Base-by-base conservation (phyloP, 1,140 invertebrate species). In the Hyphantria cunea region DNA sequence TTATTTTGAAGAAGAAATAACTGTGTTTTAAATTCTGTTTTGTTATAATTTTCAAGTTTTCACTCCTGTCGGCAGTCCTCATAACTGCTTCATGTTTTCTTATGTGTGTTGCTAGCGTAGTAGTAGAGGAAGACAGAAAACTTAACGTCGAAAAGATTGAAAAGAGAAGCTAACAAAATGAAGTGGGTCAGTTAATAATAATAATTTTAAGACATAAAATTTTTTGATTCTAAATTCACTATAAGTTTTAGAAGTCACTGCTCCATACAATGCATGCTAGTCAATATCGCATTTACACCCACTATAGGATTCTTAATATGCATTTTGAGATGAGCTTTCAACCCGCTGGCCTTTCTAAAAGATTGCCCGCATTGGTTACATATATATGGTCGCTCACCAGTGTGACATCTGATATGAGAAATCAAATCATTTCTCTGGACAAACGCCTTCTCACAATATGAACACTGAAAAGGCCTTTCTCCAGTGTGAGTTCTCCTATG, bases 311-410 rank as follows among this genome's bases (percentile, higher is more conserved):
- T 47, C 9, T 59, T 59, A 15, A 52, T 32, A 53, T 95, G 94
- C n/a, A 92, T 92, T 68, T 94, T 94, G 5, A 93, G 89, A 68
- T 95, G 94, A 10, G 92, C 93, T 66, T 94, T 94, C 10, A 95
- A 72, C 0, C 93, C 94, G 0, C 93, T 92, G 13, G 93, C 93
- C 70, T 95, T 94, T 3, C 93, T 93, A 74, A 96, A 96, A 0
- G 94, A 92, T 64, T 96, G 95, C 4, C 95, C 95, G 76, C 97
- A 98, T 25, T 95, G 93, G 15, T 94, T 93, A 82, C 97, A 98
- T 32, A 94, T 93, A 77, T 95, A 97, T 0, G 97, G 96, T 37
- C 96, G 91, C 72, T 98, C 95, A 0, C 97, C 95, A 0, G 95
- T 96, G 70, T 97, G 96, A 45, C 87, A 88, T 0, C 96, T 92